phyloP scores from a whole-genome alignment of 1,140 invertebrate genomes.

The Hirudo medicinalis region DNA sequence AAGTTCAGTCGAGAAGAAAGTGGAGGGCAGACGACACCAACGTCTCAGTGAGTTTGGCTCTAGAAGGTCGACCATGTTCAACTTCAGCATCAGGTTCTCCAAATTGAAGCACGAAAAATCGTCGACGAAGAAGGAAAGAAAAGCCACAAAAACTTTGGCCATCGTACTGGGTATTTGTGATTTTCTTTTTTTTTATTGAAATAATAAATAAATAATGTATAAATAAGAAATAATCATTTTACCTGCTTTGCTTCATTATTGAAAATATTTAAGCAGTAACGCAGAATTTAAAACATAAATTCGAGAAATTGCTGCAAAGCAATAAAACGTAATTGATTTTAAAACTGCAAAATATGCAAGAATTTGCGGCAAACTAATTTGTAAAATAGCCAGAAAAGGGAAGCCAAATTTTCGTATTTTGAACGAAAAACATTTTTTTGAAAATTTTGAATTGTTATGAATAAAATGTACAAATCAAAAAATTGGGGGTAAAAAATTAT shows the following conservation, averaged over 20 bases:
- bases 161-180: constrained; percentile 7
- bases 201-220: too few species aligned
- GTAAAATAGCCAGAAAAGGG: not conserved
- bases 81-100: constrained; percentile 6
- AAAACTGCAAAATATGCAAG: not conserved
- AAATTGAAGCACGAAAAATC: constrained; percentile 13
- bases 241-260: not conserved
- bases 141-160: constrained; percentile 13
- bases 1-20: too few species aligned
- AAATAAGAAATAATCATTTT: not conserved
- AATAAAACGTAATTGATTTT: not conserved
- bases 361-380: not conserved
- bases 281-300: not conserved
- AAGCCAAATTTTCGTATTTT: not conserved
- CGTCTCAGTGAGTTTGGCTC: not conserved
- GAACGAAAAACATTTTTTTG: not conserved
- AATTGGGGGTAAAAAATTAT: too few species aligned
- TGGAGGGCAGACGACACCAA: too few species aligned
- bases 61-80: not conserved
- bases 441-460: too few species aligned
- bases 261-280: not conserved
- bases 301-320: not conserved
- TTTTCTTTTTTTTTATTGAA: not conserved
- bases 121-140: constrained; percentile 10
- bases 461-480: too few species aligned